These are phyloP conservation scores for Caenorhabditis parvicauda DNA, from an alignment of 2,888 invertebrate genomes.

Conservation along the genomic window DNA sequence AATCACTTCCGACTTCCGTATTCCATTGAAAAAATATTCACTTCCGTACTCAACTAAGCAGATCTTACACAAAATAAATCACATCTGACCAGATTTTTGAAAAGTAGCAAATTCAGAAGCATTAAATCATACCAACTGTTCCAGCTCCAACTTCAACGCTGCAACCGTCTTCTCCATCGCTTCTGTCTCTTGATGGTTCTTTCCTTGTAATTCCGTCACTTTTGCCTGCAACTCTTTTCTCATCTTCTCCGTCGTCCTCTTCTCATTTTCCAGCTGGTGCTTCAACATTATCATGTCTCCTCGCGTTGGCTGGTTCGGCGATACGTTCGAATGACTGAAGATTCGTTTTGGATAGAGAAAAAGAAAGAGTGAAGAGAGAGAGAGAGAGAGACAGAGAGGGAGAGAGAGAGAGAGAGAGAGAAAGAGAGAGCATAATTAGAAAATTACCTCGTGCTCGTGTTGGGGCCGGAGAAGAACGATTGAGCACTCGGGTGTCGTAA, in stretches of 20 bases:
- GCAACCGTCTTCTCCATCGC: background rate
- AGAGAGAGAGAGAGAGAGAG: background rate
- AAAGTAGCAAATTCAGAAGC: background rate
- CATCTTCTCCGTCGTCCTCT: slow-evolving; percentile 8
- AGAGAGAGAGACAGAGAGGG: background rate
- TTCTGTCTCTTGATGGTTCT: background rate
- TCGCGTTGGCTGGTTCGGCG: slow-evolving; percentile 9
- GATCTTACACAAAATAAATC: too few relatives aligned
- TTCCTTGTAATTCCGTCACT: background rate
- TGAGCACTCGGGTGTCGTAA: background rate
- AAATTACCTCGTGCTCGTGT: slow-evolving; percentile 4
- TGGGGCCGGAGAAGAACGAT: background rate
- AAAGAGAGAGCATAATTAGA: background rate
- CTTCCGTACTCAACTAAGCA: too few relatives aligned
- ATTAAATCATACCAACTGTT: background rate
- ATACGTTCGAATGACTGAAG: background rate
- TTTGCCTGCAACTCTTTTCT: slow-evolving; percentile 11
- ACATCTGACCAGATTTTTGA: background rate
- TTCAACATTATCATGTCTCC: slow-evolving; percentile 26
- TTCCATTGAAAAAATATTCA: too few relatives aligned
- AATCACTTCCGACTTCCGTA: too few relatives aligned
- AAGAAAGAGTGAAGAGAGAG: background rate
- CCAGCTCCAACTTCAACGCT: background rate
- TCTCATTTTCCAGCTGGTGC: slow-evolving; percentile 20
- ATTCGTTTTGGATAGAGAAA: background rate